Percentiles rank a stretch among this genome's conserved stretches.
Conservation (phyloP, 2,797 vertebrate genomes). For the Macroramphosus scolopax region DNA sequence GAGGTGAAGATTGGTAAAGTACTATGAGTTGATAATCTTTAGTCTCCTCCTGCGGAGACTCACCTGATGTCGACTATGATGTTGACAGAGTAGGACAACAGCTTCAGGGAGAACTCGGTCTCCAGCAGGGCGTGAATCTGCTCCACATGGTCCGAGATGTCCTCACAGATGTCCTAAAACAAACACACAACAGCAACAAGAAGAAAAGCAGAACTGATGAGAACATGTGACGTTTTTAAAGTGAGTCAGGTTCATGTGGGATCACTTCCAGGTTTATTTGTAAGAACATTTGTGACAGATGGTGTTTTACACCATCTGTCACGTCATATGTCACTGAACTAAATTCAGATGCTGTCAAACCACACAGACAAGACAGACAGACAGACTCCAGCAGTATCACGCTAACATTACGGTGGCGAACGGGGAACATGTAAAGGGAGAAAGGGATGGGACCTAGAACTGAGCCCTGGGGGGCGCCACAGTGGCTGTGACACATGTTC, state of each 20-base stretch:
- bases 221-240: constrained; percentile 20
- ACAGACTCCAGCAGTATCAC: constrained; percentile 7
- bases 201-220: constrained; percentile 55
- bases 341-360: constrained; percentile 23
- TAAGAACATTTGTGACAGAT: neutral
- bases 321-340: constrained; percentile 3
- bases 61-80: constrained; percentile 95
- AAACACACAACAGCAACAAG: neutral
- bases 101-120: constrained; percentile 97
- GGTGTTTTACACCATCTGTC: no score
- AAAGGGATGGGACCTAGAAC: no score
- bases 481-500: no score
- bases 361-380: constrained; percentile 13
- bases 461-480: no score
- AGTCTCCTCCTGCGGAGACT: no score
- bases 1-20: no score
- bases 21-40: no score
- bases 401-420: constrained; percentile 21
- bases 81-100: constrained; percentile 96
- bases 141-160: constrained; percentile 98
- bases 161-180: constrained; percentile 94
- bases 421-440: no score
- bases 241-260: constrained; percentile 59
- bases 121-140: constrained; percentile 96
- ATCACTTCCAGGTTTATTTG: constrained; percentile 13